phyloP scores from a whole-genome alignment of 2,113 vertebrate species.

The Lepisosteus osseus region DNA sequence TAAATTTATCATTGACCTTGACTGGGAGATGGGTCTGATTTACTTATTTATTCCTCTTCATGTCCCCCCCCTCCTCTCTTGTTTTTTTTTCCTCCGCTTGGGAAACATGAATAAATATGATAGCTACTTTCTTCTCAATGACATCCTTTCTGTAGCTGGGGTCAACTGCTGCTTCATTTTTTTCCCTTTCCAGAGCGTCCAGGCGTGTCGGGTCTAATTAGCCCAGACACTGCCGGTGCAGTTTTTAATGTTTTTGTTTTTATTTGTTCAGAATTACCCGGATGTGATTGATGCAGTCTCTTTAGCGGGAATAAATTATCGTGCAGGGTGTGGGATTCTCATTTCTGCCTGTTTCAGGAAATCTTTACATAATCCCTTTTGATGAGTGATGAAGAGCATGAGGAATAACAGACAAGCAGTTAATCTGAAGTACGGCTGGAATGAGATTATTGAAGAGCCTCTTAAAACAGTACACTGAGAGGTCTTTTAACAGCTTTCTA shows the following conservation, averaged over 20 bases:
- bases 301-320: too few species aligned
- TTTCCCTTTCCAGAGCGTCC: too few species aligned
- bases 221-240: not conserved
- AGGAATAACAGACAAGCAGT: too few species aligned
- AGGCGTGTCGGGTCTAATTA: not conserved
- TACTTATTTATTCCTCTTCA: constrained; percentile 50
- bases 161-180: constrained; percentile 48
- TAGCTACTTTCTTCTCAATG: constrained; percentile 53
- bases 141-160: constrained; percentile 61
- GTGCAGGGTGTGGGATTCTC: too few species aligned
- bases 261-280: not conserved
- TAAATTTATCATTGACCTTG: constrained; percentile 69
- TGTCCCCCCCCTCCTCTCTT: constrained; percentile 7
- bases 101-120: constrained; percentile 67
- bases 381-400: too few species aligned
- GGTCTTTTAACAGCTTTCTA: too few species aligned
- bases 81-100: constrained; percentile 23
- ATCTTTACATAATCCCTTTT: too few species aligned
- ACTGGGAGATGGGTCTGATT: constrained; percentile 50
- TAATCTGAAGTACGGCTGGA: too few species aligned
- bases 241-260: not conserved
- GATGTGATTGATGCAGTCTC: constrained; percentile 22
- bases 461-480: too few species aligned
- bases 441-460: too few species aligned
- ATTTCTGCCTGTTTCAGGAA: too few species aligned